Conservation (phyloP, 2,888 invertebrate species). For the Formica aserva region DNA sequence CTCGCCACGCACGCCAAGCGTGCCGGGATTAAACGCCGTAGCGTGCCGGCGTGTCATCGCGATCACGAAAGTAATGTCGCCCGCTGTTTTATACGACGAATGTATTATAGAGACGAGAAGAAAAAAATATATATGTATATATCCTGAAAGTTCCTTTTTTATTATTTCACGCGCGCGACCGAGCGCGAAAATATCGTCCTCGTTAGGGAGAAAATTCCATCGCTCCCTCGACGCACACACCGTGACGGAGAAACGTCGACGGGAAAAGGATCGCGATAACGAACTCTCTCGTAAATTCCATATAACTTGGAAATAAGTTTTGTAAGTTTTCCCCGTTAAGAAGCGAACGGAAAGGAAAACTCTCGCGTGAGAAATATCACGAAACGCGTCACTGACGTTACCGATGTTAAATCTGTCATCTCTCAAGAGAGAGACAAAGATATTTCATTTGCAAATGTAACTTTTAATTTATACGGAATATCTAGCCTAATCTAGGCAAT, state of each 20-base stretch:
- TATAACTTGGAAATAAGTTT: conserved; percentile 12
- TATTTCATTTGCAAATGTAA: neutral
- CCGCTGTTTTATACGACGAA: conserved; percentile 2
- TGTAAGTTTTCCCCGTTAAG: neutral
- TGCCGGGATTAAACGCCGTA: conserved; percentile 62
- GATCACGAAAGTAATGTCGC: conserved; percentile 58
- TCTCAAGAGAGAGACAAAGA: neutral
- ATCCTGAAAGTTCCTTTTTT: neutral
- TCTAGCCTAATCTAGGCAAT: neutral
- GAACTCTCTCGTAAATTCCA: conserved; percentile 40
- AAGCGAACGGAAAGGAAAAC: conserved; percentile 10
- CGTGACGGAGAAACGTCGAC: conserved; percentile 24
- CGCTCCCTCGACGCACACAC: neutral
- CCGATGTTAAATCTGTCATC: conserved; percentile 6
- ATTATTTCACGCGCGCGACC: neutral
- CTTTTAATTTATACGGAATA: neutral
- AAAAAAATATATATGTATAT: neutral
- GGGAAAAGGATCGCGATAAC: conserved; percentile 35
- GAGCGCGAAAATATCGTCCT: conserved; percentile 18
- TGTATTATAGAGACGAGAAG: conserved; percentile 12
- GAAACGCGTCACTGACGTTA: neutral
- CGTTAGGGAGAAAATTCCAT: conserved; percentile 21
- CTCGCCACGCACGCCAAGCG: conserved; percentile 55
- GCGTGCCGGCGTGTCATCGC: conserved; percentile 63
- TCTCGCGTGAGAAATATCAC: neutral